phyloP scores from a whole-genome alignment of 2,113 vertebrate genomes.

The Oophaga pumilio region DNA sequence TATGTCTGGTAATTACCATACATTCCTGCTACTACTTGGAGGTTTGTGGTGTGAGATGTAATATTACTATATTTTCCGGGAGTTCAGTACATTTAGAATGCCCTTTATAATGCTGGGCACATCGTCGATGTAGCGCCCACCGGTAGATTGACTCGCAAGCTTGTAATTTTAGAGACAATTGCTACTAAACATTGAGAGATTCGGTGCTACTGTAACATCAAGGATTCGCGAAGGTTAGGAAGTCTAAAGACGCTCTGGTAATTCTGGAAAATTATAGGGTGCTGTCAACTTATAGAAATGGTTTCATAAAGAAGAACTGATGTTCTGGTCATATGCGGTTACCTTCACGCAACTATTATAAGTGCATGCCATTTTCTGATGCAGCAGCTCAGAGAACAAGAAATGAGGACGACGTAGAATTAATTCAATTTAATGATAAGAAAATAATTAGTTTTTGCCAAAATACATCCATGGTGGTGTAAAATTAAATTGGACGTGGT shows the following conservation, averaged over 20 bases:
- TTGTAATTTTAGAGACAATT: constrained; percentile 1
- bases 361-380: background rate
- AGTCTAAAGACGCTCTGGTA: background rate
- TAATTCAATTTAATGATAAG: background rate
- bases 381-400: background rate
- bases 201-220: background rate
- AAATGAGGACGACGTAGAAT: background rate
- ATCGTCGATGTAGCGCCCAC: background rate
- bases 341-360: background rate
- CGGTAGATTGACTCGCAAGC: background rate
- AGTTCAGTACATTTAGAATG: constrained; percentile 22
- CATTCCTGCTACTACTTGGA: background rate
- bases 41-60: background rate
- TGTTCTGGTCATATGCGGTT: background rate
- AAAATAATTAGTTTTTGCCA: background rate
- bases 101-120: background rate
- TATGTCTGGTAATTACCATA: background rate
- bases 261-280: background rate
- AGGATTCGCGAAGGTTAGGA: background rate
- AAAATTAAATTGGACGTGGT: background rate
- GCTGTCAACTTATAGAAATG: background rate
- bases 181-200: background rate
- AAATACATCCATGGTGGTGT: background rate
- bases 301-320: background rate
- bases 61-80: background rate